Evolutionary conservation across 2,113 vertebrate species (phyloP).

Genomic region (Corythornis madagascariensis): DNA sequence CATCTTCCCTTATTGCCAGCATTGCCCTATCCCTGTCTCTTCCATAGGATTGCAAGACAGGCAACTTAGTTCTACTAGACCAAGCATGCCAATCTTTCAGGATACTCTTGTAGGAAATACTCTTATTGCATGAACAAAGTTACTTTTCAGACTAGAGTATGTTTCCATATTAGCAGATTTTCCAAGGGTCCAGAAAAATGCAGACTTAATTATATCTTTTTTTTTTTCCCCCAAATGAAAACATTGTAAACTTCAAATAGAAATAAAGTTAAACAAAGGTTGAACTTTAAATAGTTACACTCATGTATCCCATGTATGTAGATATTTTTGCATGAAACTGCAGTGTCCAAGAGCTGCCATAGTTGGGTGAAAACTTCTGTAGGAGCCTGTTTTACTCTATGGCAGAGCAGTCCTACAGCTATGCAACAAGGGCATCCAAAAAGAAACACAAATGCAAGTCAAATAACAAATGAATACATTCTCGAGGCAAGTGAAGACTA

Average conservation of each 20-base stretch:
- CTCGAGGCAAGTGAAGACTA: not conserved
- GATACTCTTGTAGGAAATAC: not conserved
- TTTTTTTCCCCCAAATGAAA: not conserved
- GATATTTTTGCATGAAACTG: not conserved
- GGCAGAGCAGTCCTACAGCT: not conserved
- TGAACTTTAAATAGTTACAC: not conserved
- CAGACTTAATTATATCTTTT: not conserved
- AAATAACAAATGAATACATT: not conserved
- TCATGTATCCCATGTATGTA: fast-evolving
- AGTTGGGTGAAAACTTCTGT: not conserved
- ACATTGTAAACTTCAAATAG: not conserved
- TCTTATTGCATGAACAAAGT: too few species aligned
- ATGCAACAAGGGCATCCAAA: fast-evolving
- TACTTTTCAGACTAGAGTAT: too few species aligned
- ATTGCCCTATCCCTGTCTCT: not conserved
- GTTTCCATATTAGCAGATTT: not conserved
- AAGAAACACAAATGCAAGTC: not conserved
- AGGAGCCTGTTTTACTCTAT: not conserved
- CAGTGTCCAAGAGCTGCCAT: not conserved
- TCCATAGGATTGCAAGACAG: not conserved
- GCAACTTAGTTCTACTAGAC: not conserved
- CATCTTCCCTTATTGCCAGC: not conserved
- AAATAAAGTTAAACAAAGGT: not conserved
- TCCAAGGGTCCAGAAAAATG: not conserved
- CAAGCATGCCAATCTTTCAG: not conserved